These are phyloP conservation scores for Pseudomyrmex pallidus DNA, from an alignment of 1,140 invertebrate genomes.

Conservation along the genomic window DNA sequence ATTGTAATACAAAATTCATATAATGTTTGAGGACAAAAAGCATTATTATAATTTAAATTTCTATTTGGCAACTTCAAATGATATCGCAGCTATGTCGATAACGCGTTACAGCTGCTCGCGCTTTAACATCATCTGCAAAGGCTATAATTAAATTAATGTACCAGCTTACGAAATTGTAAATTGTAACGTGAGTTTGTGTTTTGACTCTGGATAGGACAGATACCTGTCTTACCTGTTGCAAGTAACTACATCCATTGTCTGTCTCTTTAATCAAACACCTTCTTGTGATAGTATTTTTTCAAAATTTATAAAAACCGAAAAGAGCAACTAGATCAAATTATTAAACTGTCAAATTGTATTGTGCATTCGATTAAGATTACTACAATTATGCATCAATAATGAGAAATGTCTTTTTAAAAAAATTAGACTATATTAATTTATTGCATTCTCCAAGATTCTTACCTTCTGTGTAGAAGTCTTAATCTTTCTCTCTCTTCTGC, in stretches of 20 bases:
- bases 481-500: conserved; percentile 86
- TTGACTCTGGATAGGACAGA: neutral
- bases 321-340: conserved; percentile 4
- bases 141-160: conserved; percentile 10
- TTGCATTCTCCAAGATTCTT: conserved; percentile 30
- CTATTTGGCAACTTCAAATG: neutral
- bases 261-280: neutral
- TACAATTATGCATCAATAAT: no score
- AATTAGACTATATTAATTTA: neutral
- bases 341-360: neutral
- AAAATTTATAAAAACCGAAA: neutral
- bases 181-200: conserved; percentile 16
- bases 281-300: neutral
- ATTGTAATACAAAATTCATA: no score
- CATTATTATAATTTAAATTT: neutral
- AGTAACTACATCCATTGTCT: neutral
- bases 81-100: conserved; percentile 18
- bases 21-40: neutral
- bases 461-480: conserved; percentile 87
- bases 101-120: neutral
- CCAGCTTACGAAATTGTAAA: conserved; percentile 39
- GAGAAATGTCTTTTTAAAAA: no score
- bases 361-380: no score
- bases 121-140: neutral
- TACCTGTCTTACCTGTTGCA: conserved; percentile 47